Base-by-base conservation (phyloP, 2,113 vertebrate genomes). In the Larimichthys polyactis region DNA sequence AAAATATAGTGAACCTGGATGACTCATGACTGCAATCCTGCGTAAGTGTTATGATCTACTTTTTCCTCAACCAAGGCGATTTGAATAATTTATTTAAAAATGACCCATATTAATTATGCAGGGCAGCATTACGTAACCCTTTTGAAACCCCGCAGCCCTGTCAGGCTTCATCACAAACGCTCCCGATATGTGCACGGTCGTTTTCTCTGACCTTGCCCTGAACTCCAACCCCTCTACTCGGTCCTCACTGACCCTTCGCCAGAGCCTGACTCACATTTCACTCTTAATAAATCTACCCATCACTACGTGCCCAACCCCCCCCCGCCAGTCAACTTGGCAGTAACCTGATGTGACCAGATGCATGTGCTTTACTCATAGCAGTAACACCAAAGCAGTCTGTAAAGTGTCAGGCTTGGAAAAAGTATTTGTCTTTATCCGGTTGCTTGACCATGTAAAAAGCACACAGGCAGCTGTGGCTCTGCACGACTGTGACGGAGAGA, bases 231-330 rank as follows among this genome's bases (percentile, higher is more conserved):
- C 78, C 82, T 49, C 29, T 4, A 22, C 73, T 81, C 65, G 24
- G 62, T 73, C 86, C 22, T 83, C 77, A 5, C 78, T 87, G 86
- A 90, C 90, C 83, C 82, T 75, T 75, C 44, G 10, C 82, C 64
- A 27, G 19, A 68, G 75, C 76, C 74, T 67, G 90, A 76, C 24
- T 89, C 86, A 68, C 87, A 83, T 94, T 90, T 94, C 90, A 84
- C 89, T 84, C 83, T 78, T 87, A 83, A 92, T 93, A 93, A 94
- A 95, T 93, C 90, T 69, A 60, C 83, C 82, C 77, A 69, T 91
- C 81, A 74, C 40, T 72, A 60, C 67, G 15, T 75, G 73, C 70
- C 81, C 60, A 3, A 14, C 75, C 46, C 29, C 51, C 27, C 27
- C 27, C 27, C 27, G 27, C 27, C 55, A 22, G 58, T 70, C 76